Conservation (phyloP, 1,140 invertebrate species). For the Euschistus heros region DNA sequence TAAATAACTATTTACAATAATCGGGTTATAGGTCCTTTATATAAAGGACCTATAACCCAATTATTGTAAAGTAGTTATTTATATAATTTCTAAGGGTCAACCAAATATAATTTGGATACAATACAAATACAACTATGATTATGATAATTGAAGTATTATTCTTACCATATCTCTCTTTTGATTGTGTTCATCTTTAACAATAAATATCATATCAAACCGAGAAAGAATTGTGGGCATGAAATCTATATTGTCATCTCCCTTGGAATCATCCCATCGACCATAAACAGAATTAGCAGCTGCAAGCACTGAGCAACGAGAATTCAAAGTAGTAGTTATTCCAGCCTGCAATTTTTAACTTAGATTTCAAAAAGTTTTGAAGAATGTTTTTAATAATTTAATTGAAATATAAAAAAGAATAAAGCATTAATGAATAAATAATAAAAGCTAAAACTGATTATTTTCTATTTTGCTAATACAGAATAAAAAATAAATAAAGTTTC, state of each 20-base stretch:
- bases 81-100: too few relatives aligned
- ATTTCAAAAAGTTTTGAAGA: conserved; percentile 27
- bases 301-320: conserved; percentile 94
- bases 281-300: conserved; percentile 98
- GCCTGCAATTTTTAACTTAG: conserved; percentile 43
- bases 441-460: too few relatives aligned
- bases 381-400: conserved; percentile 1
- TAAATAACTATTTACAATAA: too few relatives aligned
- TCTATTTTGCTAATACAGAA: too few relatives aligned
- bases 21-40: too few relatives aligned
- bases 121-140: too few relatives aligned
- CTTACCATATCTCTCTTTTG: conserved; percentile 73
- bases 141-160: conserved; percentile 25
- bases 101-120: too few relatives aligned
- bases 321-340: conserved; percentile 96
- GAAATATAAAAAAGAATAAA: background rate
- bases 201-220: conserved; percentile 99
- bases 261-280: conserved; percentile 96
- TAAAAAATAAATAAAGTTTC: too few relatives aligned
- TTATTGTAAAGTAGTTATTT: too few relatives aligned
- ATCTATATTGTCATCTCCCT: conserved; percentile 97
- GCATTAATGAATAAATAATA: background rate
- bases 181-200: conserved; percentile 96
- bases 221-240: conserved; percentile 99
- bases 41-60: too few relatives aligned